Evolutionary conservation across 2,888 invertebrate species (phyloP).

Genomic region (Trachelus iudaicus): DNA sequence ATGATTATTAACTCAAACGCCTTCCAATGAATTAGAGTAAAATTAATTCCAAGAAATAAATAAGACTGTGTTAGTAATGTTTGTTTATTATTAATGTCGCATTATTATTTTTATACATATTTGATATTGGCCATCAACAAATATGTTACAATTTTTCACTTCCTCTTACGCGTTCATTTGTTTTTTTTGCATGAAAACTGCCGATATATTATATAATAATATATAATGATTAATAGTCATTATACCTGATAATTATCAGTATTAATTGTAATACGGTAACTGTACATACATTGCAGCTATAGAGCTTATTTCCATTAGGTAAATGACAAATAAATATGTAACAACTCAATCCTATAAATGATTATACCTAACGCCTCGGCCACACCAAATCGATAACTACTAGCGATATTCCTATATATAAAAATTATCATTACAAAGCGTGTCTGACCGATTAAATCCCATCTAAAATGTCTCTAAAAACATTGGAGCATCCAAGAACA

Average conservation of each 20-base stretch:
- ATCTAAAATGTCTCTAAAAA: constrained; percentile 9
- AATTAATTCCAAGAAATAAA: not conserved
- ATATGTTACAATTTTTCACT: constrained; percentile 52
- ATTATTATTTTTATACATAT: constrained; percentile 59
- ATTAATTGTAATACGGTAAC: constrained; percentile 45
- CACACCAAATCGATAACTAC: constrained; percentile 25
- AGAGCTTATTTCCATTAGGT: constrained; percentile 9
- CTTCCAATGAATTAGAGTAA: not conserved
- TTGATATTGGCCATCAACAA: constrained; percentile 60
- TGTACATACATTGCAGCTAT: constrained; percentile 44
- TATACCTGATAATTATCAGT: constrained; percentile 42
- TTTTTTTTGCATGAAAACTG: constrained; percentile 48
- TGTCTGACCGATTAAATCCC: constrained; percentile 24
- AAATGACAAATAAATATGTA: constrained; percentile 6
- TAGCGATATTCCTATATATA: constrained; percentile 38
- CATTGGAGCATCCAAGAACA: not conserved
- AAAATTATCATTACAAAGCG: constrained; percentile 43
- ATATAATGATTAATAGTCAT: constrained; percentile 44
- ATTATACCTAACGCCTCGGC: constrained; percentile 28
- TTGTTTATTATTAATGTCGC: constrained; percentile 56
- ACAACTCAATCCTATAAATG: constrained; percentile 12
- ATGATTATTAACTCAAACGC: not conserved
- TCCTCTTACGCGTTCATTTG: constrained; percentile 32
- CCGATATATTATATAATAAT: constrained; percentile 51
- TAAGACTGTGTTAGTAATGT: constrained; percentile 36